Evolutionary conservation across 2,888 invertebrate genomes (phyloP).

Genomic region (Macrosoma leucophasiata): DNA sequence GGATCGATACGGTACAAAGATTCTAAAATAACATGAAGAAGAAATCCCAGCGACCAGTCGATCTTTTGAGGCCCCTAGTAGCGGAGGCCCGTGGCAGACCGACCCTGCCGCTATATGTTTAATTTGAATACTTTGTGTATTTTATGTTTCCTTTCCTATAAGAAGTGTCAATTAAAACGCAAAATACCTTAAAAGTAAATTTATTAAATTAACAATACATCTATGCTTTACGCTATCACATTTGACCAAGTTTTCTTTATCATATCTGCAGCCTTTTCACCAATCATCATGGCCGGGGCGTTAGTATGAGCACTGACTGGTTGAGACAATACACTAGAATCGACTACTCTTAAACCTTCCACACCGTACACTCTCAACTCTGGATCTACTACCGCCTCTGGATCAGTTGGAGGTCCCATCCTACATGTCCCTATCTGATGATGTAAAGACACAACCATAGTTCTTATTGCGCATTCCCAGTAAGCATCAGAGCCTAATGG

Average conservation of each 20-base stretch:
- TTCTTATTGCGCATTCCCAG: constrained; percentile 81
- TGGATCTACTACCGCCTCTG: constrained; percentile 79
- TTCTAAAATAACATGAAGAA: too few species aligned
- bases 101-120: too few species aligned
- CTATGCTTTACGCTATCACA: constrained; percentile 32
- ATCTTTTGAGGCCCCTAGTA: too few species aligned
- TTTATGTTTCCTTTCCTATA: too few species aligned
- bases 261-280: constrained; percentile 83
- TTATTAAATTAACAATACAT: too few species aligned
- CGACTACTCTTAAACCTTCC: constrained; percentile 78
- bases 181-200: too few species aligned
- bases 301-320: constrained; percentile 79
- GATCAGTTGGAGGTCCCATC: constrained; percentile 80
- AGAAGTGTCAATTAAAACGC: too few species aligned
- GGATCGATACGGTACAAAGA: too few species aligned
- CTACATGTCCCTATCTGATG: constrained; percentile 81
- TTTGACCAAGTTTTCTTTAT: constrained; percentile 76
- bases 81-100: too few species aligned
- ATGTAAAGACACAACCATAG: constrained; percentile 71
- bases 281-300: constrained; percentile 82
- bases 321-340: constrained; percentile 81
- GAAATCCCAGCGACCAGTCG: too few species aligned
- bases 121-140: too few species aligned
- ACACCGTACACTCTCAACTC: constrained; percentile 79
- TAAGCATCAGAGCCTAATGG: constrained; percentile 77